Base-by-base conservation (phyloP, 2,113 vertebrate species). In the Lanius collurio region DNA sequence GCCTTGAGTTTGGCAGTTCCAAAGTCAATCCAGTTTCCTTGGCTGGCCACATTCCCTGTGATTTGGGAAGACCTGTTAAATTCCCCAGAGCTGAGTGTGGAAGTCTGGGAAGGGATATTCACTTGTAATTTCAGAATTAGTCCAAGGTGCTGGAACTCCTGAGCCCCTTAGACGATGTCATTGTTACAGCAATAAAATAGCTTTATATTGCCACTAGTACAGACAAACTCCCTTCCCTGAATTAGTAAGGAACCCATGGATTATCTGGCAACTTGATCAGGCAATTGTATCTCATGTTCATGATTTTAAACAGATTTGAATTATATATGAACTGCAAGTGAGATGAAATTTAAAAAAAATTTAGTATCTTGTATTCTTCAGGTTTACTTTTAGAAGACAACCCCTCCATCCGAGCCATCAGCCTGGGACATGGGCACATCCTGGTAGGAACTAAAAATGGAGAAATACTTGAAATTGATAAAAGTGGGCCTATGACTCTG, bases 401-500 rank as follows among this genome's bases (percentile, higher is more conserved):
- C 96, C 99, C 99, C 35, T 99, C 99, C 47, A 99, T 99, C 91
- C 98, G 99, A 96, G 99, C 99, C 76, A 99, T 99, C 96, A 99
- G 98, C 57, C 97, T 99, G 93, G 99, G 99, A 49, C 99, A 99
- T 62, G 99, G 99, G 15, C 99, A 99, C 97, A 99, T 99, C 90
- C 97, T 99, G 57, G 99, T 99, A 73, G 99, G 99, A 67, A 99
- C 99, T 23, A 99, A 99, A 97, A 99, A 99, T 62, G 99, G 99
- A 95, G 99, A 99, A 91, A 98, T 99, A 97, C 98, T 99, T 83
- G 99, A 99, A 98, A 99, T 99, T 7, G 99, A 99, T 95, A 99
- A 99, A 97, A 99, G 98, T 6, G 99, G 99, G 33, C 98, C 99
- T 15, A 99, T 99, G 98, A 99, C 98, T 11, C 98, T 99, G 64